These are phyloP conservation scores for Xylophagus ater DNA, from an alignment of 2,888 invertebrate species.

Conservation along the genomic window DNA sequence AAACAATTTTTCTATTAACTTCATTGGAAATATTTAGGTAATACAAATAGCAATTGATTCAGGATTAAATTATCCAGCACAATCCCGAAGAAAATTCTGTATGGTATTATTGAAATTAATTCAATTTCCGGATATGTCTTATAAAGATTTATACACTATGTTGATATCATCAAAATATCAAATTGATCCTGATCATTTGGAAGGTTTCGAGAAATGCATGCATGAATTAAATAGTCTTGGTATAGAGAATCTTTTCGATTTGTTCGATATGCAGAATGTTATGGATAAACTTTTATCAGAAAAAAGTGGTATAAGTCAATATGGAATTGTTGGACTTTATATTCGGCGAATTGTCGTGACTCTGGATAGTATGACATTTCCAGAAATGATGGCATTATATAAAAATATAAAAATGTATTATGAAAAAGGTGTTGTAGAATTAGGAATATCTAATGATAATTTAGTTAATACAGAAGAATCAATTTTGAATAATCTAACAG, in stretches of 20 bases:
- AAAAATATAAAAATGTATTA: constrained; percentile 61
- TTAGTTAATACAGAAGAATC: constrained; percentile 19
- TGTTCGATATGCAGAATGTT: constrained; percentile 49
- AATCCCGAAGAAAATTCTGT: constrained; percentile 65
- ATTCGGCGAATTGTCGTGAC: constrained; percentile 69
- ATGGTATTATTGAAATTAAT: constrained; percentile 67
- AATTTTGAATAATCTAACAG: constrained; percentile 20
- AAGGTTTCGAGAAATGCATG: constrained; percentile 48
- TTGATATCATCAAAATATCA: constrained; percentile 39
- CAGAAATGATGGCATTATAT: constrained; percentile 65
- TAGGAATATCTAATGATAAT: constrained; percentile 14
- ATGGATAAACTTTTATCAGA: constrained; percentile 50
- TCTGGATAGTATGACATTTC: constrained; percentile 74
- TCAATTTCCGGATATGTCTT: constrained; percentile 66
- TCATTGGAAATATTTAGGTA: constrained; percentile 21
- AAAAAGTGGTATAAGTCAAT: constrained; percentile 34
- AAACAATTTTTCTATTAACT: too few relatives aligned
- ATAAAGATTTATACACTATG: constrained; percentile 52
- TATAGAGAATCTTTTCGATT: constrained; percentile 54
- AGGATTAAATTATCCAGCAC: constrained; percentile 37
- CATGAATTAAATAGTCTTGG: constrained; percentile 40
- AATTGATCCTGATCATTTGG: constrained; percentile 32
- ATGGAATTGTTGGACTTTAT: constrained; percentile 56
- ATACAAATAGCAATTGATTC: constrained; percentile 26
- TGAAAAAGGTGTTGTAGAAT: constrained; percentile 38